Evolutionary conservation across 2,113 vertebrate genomes (phyloP), one percentile per base, ranked within the genome.

Genomic region (Origma solitaria): DNA sequence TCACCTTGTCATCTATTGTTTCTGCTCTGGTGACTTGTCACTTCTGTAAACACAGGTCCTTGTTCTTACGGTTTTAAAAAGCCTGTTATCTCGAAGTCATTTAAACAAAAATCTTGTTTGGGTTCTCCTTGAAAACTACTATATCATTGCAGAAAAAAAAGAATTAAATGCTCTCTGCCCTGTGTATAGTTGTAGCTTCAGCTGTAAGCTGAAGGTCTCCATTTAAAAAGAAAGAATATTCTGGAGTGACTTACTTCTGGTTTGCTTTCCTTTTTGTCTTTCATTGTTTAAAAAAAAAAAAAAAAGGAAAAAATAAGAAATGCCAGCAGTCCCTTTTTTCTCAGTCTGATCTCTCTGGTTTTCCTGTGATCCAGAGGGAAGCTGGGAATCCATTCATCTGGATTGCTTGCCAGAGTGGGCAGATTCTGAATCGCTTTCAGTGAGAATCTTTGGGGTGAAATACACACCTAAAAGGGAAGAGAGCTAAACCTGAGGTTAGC

Each of bases 1-100:
- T 91, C 96, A 92, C 80, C 45, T 92, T 94, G 88, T 78, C 86
- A 88, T 49, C 89, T 91, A 96, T 97, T 97, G 96, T 97, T 97
- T 96, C 77, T 95, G 78, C 84, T 75, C 68, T 85, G 84, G 89
- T 93, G 94, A 33, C 94, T 70, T 96, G 92, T 96, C 91, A 71
- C 72, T 92, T 78, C 45, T 92, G 92, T 97, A 97, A 97, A 98
- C 93, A 97, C 76, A 66, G 81, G 64, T 94, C 97, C 92, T 86
- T 87, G 24, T 56, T 93, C 72, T 38, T 82, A 35, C 25, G 81
- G 58, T 72, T 92, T 96, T 84, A n/a, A 90, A 88, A 85, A 91
- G 92, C 81, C 81, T 88, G 45, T 85, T 96, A 78, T 38, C 60
- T 92, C 50, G 37, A 65, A 25, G 14, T 58, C 72, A 68, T 38